These are phyloP conservation scores for Petromus typicus DNA, from an alignment of 2,113 vertebrate species.

Conservation along the genomic window DNA sequence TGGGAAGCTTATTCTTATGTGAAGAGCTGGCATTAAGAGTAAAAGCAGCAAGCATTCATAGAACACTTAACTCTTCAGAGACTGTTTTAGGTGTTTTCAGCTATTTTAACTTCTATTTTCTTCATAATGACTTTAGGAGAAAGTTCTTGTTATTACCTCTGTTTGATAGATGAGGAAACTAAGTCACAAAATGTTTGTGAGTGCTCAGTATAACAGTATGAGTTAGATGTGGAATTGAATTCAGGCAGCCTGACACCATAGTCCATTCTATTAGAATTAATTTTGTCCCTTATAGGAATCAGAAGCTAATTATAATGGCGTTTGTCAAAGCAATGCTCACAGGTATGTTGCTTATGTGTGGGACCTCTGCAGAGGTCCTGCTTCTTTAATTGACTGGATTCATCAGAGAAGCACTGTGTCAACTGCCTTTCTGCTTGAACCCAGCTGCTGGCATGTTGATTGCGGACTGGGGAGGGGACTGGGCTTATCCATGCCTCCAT, in stretches of 20 bases:
- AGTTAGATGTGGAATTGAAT: background rate
- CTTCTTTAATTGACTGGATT: background rate
- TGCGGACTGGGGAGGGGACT: background rate
- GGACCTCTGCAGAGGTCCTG: background rate
- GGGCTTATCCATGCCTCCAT: background rate
- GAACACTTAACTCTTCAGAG: constrained; percentile 1
- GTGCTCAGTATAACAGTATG: background rate
- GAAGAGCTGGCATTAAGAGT: background rate
- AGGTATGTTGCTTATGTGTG: background rate
- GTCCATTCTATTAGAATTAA: background rate
- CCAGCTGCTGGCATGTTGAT: background rate
- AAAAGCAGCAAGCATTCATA: background rate
- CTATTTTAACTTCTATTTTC: background rate
- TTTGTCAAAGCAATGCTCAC: background rate
- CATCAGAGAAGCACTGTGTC: background rate
- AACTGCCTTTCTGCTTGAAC: background rate
- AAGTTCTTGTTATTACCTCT: background rate
- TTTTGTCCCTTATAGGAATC: background rate
- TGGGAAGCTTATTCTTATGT: background rate
- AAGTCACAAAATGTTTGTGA: background rate
- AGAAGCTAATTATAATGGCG: background rate
- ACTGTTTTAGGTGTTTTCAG: background rate
- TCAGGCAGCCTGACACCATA: background rate
- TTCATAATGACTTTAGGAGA: background rate
- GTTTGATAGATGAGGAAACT: background rate